Evolutionary conservation across 2,113 vertebrate genomes (phyloP).

Genomic region (Lepidothrix coronata): DNA sequence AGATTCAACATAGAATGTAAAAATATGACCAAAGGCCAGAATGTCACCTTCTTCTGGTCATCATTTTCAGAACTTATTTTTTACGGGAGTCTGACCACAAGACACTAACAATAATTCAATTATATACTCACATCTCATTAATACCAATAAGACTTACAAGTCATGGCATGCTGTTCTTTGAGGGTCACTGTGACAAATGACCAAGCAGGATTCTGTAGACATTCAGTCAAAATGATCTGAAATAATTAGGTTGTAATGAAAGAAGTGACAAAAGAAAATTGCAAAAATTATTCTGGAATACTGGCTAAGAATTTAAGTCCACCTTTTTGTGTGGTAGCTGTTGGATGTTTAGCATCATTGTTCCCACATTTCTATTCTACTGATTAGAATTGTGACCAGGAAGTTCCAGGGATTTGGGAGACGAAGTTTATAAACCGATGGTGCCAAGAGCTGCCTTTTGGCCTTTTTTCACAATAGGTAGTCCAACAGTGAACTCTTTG

Average conservation of each 20-base stretch:
- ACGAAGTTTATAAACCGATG: background rate
- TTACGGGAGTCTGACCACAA: background rate
- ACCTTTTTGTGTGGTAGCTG: background rate
- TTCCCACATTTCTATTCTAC: background rate
- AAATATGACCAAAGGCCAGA: background rate
- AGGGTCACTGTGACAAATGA: background rate
- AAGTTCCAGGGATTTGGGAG: background rate
- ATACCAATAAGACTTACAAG: background rate
- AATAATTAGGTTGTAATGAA: conserved; percentile 1
- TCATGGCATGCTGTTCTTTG: background rate
- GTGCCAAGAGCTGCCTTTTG: background rate
- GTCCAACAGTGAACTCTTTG: conserved; percentile 20
- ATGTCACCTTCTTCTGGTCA: background rate
- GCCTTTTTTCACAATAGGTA: conserved; percentile 30
- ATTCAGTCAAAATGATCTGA: background rate
- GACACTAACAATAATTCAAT: background rate
- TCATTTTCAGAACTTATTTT: background rate
- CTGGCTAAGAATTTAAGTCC: background rate
- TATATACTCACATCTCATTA: conserved; percentile 15
- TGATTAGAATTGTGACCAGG: background rate
- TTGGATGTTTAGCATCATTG: background rate
- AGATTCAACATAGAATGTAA: background rate
- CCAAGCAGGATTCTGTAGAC: background rate
- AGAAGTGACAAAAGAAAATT: background rate
- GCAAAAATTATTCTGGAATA: background rate